Evolutionary conservation across 2,888 invertebrate genomes (phyloP).

Genomic region (Caenorhabditis doughertyi): DNA sequence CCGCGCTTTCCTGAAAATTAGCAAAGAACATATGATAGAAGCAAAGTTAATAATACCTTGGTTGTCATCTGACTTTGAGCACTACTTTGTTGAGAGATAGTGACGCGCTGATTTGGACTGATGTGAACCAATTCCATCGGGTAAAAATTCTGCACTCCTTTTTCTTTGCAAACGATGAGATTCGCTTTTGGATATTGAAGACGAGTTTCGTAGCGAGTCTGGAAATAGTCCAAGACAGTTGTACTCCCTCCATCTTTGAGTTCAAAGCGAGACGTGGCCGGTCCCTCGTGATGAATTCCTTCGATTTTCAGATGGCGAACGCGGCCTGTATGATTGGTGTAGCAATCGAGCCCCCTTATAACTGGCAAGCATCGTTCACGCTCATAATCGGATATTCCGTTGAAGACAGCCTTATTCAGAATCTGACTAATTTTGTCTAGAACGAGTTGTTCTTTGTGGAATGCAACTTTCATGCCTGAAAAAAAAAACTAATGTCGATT

Average conservation of each 20-base stretch:
- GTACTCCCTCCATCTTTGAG: not conserved
- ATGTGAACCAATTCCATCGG: constrained; percentile 70
- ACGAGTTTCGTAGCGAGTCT: constrained; percentile 37
- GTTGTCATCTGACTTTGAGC: constrained; percentile 63
- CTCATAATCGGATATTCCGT: constrained; percentile 3
- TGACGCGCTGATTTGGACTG: constrained; percentile 69
- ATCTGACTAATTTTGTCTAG: constrained; percentile 47
- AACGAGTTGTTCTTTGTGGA: constrained; percentile 61
- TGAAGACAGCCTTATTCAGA: not conserved
- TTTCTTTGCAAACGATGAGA: constrained; percentile 58
- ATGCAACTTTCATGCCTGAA: constrained; percentile 70
- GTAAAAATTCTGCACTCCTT: constrained; percentile 55
- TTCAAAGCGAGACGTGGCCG: constrained; percentile 9
- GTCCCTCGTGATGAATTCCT: constrained; percentile 29
- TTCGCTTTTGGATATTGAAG: constrained; percentile 65
- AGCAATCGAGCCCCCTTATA: constrained; percentile 54
- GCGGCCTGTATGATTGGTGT: constrained; percentile 29
- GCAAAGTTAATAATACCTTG: constrained; percentile 12
- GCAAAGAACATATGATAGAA: not conserved
- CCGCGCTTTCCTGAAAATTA: constrained; percentile 46
- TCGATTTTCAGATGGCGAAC: constrained; percentile 25
- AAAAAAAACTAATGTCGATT: not conserved
- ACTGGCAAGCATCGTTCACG: constrained; percentile 44
- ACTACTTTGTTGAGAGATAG: constrained; percentile 65
- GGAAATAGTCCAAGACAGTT: constrained; percentile 51